Conservation (phyloP, 2,888 invertebrate genomes). For the Euplexia lucipara region DNA sequence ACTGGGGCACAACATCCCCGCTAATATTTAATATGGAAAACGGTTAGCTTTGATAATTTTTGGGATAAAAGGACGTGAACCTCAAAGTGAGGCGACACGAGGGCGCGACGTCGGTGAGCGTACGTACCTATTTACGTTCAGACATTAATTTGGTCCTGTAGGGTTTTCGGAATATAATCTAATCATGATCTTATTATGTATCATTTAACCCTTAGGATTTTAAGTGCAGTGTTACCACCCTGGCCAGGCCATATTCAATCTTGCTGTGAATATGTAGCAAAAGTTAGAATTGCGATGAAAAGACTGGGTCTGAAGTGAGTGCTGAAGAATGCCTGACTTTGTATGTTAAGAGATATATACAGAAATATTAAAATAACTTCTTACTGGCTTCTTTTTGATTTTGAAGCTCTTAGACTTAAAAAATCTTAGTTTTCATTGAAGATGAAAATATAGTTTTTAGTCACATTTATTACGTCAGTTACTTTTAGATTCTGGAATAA, state of each 20-base stretch:
- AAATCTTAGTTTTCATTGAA: slow-evolving; percentile 16
- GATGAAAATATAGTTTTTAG: slow-evolving; percentile 11
- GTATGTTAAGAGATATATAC: not conserved
- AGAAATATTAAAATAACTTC: slow-evolving; percentile 3
- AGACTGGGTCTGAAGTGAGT: not conserved
- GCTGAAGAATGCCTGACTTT: too few species aligned
- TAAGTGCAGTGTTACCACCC: not conserved
- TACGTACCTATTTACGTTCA: slow-evolving; percentile 2
- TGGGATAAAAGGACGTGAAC: slow-evolving; percentile 16
- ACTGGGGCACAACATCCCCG: slow-evolving; percentile 44
- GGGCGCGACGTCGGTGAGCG: not conserved
- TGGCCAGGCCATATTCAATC: too few species aligned
- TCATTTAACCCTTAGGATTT: not conserved
- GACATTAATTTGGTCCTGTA: not conserved
- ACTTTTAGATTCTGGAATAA: slow-evolving; percentile 18
- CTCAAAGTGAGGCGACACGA: slow-evolving; percentile 6
- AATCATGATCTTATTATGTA: slow-evolving; percentile 1
- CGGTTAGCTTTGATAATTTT: slow-evolving; percentile 43
- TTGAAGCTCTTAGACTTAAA: not conserved
- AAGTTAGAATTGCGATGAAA: not conserved
- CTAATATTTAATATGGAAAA: slow-evolving; percentile 55
- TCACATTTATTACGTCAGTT: slow-evolving; percentile 29
- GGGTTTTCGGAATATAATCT: slow-evolving; percentile 6
- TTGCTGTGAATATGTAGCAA: not conserved
- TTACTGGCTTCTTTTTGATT: slow-evolving; percentile 1